Evolutionary conservation across 2,797 vertebrate genomes (phyloP).

Genomic region (Fratercula arctica): DNA sequence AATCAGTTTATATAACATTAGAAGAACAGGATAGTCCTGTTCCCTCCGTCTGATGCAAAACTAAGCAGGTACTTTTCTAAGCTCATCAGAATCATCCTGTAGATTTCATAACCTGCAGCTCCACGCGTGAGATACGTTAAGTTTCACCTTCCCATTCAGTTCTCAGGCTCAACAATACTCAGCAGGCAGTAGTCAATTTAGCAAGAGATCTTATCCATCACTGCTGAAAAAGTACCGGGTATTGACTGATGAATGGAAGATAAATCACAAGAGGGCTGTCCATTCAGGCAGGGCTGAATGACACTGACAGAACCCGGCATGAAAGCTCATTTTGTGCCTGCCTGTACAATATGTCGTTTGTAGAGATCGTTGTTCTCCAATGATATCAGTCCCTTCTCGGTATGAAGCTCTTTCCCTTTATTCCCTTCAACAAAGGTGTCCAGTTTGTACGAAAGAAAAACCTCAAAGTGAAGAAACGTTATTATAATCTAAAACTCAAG

Average conservation of each 20-base stretch:
- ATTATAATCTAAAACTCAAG: conserved; percentile 66
- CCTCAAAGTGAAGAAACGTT: conserved; percentile 56
- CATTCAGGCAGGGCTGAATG: conserved; percentile 78
- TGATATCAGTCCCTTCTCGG: conserved; percentile 67
- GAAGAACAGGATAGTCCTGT: background rate
- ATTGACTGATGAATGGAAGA: conserved; percentile 80
- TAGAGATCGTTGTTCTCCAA: conserved; percentile 62
- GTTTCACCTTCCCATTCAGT: conserved; percentile 57
- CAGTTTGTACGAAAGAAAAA: conserved; percentile 58
- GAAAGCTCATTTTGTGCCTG: conserved; percentile 76
- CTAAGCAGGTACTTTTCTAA: background rate
- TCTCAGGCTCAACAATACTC: conserved; percentile 77
- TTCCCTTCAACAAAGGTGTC: conserved; percentile 69
- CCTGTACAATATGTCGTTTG: conserved; percentile 75
- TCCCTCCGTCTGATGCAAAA: background rate
- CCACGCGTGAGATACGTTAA: conserved; percentile 30
- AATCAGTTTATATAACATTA: background rate
- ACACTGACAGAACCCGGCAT: conserved; percentile 73
- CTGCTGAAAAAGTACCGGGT: conserved; percentile 71
- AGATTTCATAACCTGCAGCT: conserved; percentile 45
- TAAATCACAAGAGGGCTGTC: conserved; percentile 77
- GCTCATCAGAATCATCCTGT: background rate
- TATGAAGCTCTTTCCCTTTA: conserved; percentile 69
- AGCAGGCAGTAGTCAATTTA: conserved; percentile 80
- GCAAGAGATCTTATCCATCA: conserved; percentile 76